These are phyloP conservation scores for Alexandromys fortis DNA, from an alignment of 2,113 vertebrate species.

Conservation along the genomic window DNA sequence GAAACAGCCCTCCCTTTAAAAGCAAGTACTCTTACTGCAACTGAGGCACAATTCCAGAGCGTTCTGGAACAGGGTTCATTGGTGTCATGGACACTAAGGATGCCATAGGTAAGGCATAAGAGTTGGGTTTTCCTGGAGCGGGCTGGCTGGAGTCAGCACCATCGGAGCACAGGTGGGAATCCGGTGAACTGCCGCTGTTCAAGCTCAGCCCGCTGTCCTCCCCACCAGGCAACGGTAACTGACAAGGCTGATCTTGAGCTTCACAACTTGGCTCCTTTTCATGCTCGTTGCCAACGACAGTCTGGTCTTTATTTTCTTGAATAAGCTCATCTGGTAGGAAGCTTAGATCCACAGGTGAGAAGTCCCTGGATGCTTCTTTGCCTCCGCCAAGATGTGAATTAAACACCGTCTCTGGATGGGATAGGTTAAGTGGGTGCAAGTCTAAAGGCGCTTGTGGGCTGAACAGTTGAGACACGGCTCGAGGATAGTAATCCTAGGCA, in stretches of 20 bases:
- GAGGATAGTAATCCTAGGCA: conserved; percentile 80
- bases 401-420: conserved; percentile 62
- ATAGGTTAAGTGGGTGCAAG: conserved; percentile 77
- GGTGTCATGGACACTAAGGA: conserved; percentile 93
- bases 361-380: conserved; percentile 82
- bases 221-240: fast-evolving
- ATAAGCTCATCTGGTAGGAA: conserved; percentile 93
- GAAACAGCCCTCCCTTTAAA: conserved; percentile 1
- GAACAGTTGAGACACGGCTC: conserved; percentile 75
- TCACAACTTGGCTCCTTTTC: conserved; percentile 33
- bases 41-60: conserved; percentile 94
- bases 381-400: conserved; percentile 75
- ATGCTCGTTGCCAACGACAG: conserved; percentile 20
- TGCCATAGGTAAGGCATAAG: conserved; percentile 85
- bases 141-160: conserved; percentile 42
- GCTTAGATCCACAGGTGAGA: conserved; percentile 92
- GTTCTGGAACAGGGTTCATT: conserved; percentile 89
- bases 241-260: conserved; percentile 48
- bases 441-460: conserved; percentile 81
- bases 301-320: conserved; percentile 81
- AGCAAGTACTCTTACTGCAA: conserved; percentile 90
- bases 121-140: conserved; percentile 67
- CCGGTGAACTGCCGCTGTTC: conserved; percentile 54
- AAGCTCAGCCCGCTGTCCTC: conserved; percentile 75
- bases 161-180: background rate